A percentile compares a stretch with the other conserved stretches of the same genome.
Evolutionary conservation across 64 coral and sea anemone genomes (phyloP).

Genomic region (Stylophora pistillata): DNA sequence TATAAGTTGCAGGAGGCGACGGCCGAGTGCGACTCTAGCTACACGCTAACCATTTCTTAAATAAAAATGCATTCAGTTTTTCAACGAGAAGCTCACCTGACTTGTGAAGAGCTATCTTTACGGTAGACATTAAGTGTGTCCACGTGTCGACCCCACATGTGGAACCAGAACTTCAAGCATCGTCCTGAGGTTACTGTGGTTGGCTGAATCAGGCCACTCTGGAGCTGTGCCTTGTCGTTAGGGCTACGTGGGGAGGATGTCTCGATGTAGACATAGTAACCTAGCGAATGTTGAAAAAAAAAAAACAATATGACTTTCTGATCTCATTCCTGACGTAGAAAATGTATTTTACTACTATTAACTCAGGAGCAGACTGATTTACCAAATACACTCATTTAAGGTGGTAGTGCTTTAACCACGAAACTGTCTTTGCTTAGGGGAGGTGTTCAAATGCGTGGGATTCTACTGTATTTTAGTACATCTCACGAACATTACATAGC

Average conservation of each 20-base stretch:
- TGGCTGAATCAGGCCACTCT: constrained; percentile 71
- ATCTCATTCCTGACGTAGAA: too few relatives aligned
- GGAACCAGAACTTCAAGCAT: constrained; percentile 97
- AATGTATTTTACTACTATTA: too few relatives aligned
- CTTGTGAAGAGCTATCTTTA: constrained; percentile 63
- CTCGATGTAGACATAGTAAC: constrained; percentile 97
- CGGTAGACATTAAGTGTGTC: constrained; percentile 87
- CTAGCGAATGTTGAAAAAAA: constrained; percentile 5
- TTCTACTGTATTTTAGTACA: too few relatives aligned
- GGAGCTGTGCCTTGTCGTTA: constrained; percentile 81
- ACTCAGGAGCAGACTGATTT: too few relatives aligned
- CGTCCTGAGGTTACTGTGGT: constrained; percentile 78
- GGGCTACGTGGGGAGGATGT: constrained; percentile 66
- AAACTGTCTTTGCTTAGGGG: too few relatives aligned
- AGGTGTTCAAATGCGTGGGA: too few relatives aligned
- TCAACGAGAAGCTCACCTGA: constrained; percentile 24
- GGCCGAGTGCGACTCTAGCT: too few relatives aligned
- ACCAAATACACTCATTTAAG: too few relatives aligned
- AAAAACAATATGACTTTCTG: neutral
- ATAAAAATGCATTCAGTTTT: neutral
- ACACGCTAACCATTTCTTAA: too few relatives aligned
- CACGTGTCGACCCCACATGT: constrained; percentile 94
- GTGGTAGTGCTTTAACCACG: too few relatives aligned
- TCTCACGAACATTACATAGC: too few relatives aligned
- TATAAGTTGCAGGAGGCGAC: too few relatives aligned